Evolutionary conservation across 92 coral and sea anemone genomes (phyloP), one percentile per base, ranked within the genome.

Genomic region (Blastomussa wellsi): DNA sequence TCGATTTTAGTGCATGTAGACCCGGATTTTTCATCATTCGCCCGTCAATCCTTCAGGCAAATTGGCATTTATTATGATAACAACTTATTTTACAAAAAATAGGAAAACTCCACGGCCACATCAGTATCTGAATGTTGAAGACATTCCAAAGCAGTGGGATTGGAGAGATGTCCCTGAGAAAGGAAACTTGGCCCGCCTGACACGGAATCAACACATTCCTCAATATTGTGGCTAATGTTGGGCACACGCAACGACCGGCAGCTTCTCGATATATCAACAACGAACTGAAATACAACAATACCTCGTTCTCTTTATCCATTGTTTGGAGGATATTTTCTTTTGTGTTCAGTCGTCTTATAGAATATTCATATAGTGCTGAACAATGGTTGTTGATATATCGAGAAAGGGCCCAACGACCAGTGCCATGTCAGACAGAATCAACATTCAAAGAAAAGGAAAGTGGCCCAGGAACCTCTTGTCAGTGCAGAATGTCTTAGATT

Each of bases 141-240:
- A 86, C 14, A 82, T 93, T 28, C 99, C 98, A 29, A 77, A 68
- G 31, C 71, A 91, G 53, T 89, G 78, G 83, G 99, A 97, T 84
- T 97, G 99, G 99, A 90, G 98, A 60, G 81, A 92, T 79, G 84
- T 90, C 13, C 85, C 89, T 82, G 95, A 92, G 16, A 86, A 83
- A 38, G 80, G 80, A 11, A 96, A 94, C 95, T 94, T 72, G 92
- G 98, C 92, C 26, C 94, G 98, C 79, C 93, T 90, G 39, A 90
- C 97, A 39, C 95, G 99, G 22, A 97, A 97, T 81, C 99, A 97
- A 71, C 99, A 97, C 78, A 92, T 96, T 53, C 99, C 99, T 82
- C 99, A 94, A 83, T 97, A 97, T 68, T 97, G 99, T 78, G 99
- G 99, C 57, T 97, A 98, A 1, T 97, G 99, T 62, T 97, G 98